These are phyloP conservation scores for Drosophila greeni DNA, from an alignment of 2,888 invertebrate genomes.

Conservation along the genomic window DNA sequence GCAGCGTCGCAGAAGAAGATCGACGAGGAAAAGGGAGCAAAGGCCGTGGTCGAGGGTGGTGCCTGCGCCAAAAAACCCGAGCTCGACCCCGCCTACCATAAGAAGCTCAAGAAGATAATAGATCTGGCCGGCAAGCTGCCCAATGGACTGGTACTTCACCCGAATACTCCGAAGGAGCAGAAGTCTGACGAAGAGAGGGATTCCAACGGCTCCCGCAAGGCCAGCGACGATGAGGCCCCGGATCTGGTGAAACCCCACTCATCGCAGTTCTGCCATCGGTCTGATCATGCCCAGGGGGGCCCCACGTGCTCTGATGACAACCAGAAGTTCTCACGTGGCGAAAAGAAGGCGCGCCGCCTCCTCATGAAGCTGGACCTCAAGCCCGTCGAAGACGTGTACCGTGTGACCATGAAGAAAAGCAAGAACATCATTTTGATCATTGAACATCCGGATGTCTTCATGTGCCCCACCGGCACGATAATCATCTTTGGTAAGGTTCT, in stretches of 20 bases:
- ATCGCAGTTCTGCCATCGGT: background rate
- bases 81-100: background rate
- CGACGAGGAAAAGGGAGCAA: background rate
- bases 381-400: slow-evolving; percentile 47
- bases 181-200: too few species aligned
- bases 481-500: slow-evolving; percentile 56
- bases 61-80: background rate
- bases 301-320: background rate
- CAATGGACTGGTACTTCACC: background rate
- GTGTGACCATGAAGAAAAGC: slow-evolving; percentile 57
- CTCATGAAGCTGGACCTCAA: slow-evolving; percentile 53
- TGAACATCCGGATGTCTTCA: slow-evolving; percentile 57
- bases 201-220: background rate
- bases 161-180: background rate
- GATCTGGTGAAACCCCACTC: background rate
- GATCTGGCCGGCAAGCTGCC: slow-evolving; percentile 23
- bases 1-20: background rate
- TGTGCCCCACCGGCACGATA: slow-evolving; percentile 42
- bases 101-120: slow-evolving; percentile 23
- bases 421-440: slow-evolving; percentile 54
- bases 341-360: slow-evolving; percentile 62
- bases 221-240: slow-evolving; percentile 32
- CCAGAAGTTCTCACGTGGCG: slow-evolving; percentile 49
- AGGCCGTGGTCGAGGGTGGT: too few species aligned
- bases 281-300: background rate